These are phyloP conservation scores for Montipora capricornis DNA, from an alignment of 64 coral and sea anemone species.

Conservation along the genomic window DNA sequence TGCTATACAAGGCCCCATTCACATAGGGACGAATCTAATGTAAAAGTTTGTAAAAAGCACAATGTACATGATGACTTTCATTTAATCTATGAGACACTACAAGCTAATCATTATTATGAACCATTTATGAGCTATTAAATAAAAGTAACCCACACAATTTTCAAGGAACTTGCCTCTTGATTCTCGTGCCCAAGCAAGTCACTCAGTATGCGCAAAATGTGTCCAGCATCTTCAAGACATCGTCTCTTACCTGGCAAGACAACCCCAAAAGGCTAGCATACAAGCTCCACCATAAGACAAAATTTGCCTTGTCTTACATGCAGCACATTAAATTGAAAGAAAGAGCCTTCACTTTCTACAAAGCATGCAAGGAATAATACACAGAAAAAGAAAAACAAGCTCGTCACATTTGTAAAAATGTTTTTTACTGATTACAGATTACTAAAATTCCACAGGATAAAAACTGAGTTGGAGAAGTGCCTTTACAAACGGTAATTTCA, in stretches of 20 bases:
- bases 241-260: slow-evolving; percentile 77
- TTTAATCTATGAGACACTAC: background rate
- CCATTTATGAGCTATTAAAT: background rate
- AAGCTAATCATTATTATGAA: background rate
- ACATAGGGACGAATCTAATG: slow-evolving; percentile 91
- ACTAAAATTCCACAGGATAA: too few relatives aligned
- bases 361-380: too few relatives aligned
- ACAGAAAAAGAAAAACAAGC: too few relatives aligned
- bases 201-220: slow-evolving; percentile 90
- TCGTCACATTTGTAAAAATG: too few relatives aligned
- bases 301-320: background rate
- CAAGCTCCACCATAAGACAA: background rate
- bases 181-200: slow-evolving; percentile 98
- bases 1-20: slow-evolving; percentile 93
- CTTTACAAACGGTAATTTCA: too few relatives aligned
- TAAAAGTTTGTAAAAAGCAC: background rate
- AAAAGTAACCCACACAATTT: background rate
- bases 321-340: too few relatives aligned
- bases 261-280: background rate
- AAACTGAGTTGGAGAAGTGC: too few relatives aligned
- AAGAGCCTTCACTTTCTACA: too few relatives aligned
- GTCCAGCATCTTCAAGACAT: slow-evolving; percentile 74
- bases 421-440: too few relatives aligned
- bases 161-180: slow-evolving; percentile 76
- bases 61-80: background rate